phyloP scores from a whole-genome alignment of 35 echinoderm and acorn worm genomes.

The Apostichopus japonicus region DNA sequence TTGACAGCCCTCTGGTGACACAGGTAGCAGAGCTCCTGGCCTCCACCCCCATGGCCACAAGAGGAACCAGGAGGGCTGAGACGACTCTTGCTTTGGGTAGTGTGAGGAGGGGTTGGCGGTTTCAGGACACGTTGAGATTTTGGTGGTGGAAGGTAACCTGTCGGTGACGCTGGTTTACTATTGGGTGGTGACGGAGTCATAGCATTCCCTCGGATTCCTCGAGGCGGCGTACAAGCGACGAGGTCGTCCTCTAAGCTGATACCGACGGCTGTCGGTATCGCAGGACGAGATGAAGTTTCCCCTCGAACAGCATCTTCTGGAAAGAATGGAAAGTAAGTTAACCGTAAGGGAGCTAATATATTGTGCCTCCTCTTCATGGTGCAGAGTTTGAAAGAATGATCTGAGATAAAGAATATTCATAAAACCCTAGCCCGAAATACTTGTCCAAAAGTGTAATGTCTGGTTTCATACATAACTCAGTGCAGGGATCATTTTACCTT shows the following conservation, averaged over 20 bases:
- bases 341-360: background rate
- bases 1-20: conserved; percentile 94
- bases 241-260: conserved; percentile 79
- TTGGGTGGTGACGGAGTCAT: conserved; percentile 84
- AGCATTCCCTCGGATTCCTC: conserved; percentile 69
- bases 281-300: conserved; percentile 59
- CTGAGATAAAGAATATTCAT: too few species aligned
- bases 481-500: too few species aligned
- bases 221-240: conserved; percentile 57
- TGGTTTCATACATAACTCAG: too few species aligned
- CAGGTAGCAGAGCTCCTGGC: conserved; percentile 94
- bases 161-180: conserved; percentile 73
- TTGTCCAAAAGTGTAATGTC: too few species aligned
- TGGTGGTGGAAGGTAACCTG: conserved; percentile 38
- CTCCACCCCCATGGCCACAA: conserved; percentile 58
- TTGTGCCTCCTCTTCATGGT: conserved; percentile 20
- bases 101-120: conserved; percentile 51
- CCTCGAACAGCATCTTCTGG: background rate
- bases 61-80: conserved; percentile 23
- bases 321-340: background rate
- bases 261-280: conserved; percentile 69
- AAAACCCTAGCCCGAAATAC: too few species aligned
- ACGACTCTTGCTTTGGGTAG: conserved; percentile 45
- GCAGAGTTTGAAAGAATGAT: too few species aligned
- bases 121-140: conserved; percentile 53